A percentile compares a stretch with the other conserved stretches of the same genome.
phyloP scores from a whole-genome alignment of 2,113 vertebrate species.

The Fukomys damarensis region DNA sequence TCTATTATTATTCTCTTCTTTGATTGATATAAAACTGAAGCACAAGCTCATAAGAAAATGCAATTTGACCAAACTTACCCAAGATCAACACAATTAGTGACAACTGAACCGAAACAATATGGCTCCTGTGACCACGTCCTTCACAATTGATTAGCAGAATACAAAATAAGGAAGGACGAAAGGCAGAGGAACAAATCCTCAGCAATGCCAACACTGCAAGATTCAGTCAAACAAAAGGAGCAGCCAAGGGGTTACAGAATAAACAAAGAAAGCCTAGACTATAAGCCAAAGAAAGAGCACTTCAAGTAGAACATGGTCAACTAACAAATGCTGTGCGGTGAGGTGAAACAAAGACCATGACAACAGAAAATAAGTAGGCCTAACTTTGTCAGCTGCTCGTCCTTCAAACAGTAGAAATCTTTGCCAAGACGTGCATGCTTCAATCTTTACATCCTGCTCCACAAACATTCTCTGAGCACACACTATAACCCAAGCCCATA shows the following conservation, averaged over 20 bases:
- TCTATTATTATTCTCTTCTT: not conserved
- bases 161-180: not conserved
- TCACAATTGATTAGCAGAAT: not conserved
- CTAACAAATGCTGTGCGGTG: not conserved
- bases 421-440: not conserved
- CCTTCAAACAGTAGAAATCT: not conserved
- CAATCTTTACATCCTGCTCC: not conserved
- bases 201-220: not conserved
- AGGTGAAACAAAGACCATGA: not conserved
- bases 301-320: not conserved
- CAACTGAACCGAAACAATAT: not conserved
- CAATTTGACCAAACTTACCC: not conserved
- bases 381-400: not conserved
- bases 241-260: not conserved
- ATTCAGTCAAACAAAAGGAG: not conserved
- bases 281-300: not conserved
- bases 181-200: not conserved
- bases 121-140: not conserved
- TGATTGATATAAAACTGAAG: not conserved
- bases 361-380: not conserved
- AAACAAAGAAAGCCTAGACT: not conserved
- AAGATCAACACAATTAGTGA: not conserved
- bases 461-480: not conserved
- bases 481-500: not conserved
- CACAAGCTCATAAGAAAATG: not conserved